phyloP scores from a whole-genome alignment of 35 echinoderm and acorn worm species.

The Chiridota heheva region DNA sequence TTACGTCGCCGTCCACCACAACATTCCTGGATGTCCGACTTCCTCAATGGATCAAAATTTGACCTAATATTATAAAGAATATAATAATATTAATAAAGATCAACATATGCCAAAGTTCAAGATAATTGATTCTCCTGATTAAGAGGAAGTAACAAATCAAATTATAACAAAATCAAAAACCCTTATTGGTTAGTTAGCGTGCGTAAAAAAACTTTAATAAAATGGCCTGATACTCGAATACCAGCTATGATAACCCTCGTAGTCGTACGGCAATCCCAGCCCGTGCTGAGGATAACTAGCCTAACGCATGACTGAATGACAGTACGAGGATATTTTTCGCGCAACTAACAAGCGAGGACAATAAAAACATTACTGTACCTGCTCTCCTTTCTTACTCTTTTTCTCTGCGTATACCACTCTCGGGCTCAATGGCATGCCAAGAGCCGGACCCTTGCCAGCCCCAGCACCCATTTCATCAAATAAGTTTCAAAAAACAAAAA shows the following conservation, averaged over 20 bases:
- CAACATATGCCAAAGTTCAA: too few species aligned
- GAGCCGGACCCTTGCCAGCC: constrained; percentile 68
- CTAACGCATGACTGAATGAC: background rate
- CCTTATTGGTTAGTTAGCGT: too few species aligned
- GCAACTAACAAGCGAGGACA: background rate
- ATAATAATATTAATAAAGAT: too few species aligned
- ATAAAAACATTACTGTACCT: constrained; percentile 20
- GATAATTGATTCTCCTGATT: too few species aligned
- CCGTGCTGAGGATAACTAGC: background rate
- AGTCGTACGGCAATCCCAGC: background rate
- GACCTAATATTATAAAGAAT: too few species aligned
- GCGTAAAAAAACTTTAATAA: too few species aligned
- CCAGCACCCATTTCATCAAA: constrained; percentile 71
- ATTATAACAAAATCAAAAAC: too few species aligned
- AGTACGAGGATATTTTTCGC: background rate
- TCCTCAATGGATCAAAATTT: too few species aligned
- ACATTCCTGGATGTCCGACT: too few species aligned
- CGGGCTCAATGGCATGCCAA: constrained; percentile 90
- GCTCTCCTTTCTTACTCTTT: constrained; percentile 64
- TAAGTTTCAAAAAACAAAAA: background rate
- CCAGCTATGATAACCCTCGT: background rate
- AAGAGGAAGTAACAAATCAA: too few species aligned
- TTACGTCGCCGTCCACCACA: too few species aligned
- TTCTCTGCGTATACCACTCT: constrained; percentile 75
- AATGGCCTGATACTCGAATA: background rate